These are phyloP conservation scores for Sphaeramia orbicularis DNA, from an alignment of 2,797 vertebrate species.

Conservation along the genomic window DNA sequence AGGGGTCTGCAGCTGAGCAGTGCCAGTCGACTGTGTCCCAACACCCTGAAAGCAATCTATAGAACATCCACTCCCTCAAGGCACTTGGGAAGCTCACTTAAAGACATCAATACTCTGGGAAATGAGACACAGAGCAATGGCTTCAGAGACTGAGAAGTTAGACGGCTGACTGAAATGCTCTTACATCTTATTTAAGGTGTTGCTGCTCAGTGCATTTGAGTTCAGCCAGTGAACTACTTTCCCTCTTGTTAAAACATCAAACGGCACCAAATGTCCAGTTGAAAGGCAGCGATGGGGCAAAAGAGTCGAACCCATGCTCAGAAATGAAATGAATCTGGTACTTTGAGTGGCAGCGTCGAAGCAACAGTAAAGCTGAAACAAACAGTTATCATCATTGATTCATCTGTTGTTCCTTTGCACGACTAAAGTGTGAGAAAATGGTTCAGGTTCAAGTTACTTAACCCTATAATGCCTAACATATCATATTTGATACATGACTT, in stretches of 20 bases:
- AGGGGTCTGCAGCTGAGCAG: slow-evolving; percentile 32
- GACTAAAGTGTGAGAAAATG: too few species aligned
- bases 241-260: slow-evolving; percentile 59
- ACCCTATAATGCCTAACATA: too few species aligned
- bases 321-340: slow-evolving; percentile 29
- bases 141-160: slow-evolving; percentile 67
- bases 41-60: slow-evolving; percentile 70
- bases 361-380: too few species aligned
- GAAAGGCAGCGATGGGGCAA: slow-evolving; percentile 20
- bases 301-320: slow-evolving; percentile 9
- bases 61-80: slow-evolving; percentile 64
- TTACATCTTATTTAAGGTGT: slow-evolving; percentile 79
- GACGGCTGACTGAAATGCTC: slow-evolving; percentile 69
- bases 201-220: slow-evolving; percentile 51
- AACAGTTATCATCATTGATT: too few species aligned
- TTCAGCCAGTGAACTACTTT: slow-evolving; percentile 58
- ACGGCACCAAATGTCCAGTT: slow-evolving; percentile 20
- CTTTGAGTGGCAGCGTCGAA: slow-evolving; percentile 1
- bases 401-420: too few species aligned
- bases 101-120: slow-evolving; percentile 80
- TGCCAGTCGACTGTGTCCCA: slow-evolving; percentile 45
- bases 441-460: too few species aligned
- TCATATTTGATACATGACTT: too few species aligned
- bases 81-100: slow-evolving; percentile 75
- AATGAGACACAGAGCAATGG: slow-evolving; percentile 82